A percentile compares a stretch with the other conserved stretches of the same genome.
phyloP scores from a whole-genome alignment of 1,140 invertebrate species.

The Lepidurus apus region DNA sequence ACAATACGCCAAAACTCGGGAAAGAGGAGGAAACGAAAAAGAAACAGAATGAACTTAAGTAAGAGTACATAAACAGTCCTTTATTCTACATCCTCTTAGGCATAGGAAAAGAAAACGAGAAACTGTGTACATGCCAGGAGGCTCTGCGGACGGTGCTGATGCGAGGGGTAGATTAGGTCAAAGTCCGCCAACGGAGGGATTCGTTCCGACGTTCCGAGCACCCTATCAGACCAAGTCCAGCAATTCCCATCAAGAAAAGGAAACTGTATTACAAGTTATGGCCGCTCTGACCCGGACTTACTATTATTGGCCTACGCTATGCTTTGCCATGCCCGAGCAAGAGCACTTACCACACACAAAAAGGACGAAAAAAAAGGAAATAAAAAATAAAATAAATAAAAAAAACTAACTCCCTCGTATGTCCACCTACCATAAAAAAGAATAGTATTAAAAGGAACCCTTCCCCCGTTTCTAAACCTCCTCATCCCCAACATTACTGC shows the following conservation, averaged over 20 bases:
- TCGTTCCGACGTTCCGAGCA: slow-evolving; percentile 8
- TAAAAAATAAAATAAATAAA: not conserved
- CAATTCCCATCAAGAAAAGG: slow-evolving; percentile 21
- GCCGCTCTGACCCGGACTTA: slow-evolving; percentile 6
- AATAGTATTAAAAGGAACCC: too few species aligned
- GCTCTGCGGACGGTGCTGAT: not conserved
- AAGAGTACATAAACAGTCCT: slow-evolving; percentile 4
- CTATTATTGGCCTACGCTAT: slow-evolving; percentile 13
- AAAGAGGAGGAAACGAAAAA: not conserved
- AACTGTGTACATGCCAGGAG: slow-evolving; percentile 1
- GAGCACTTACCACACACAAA: not conserved
- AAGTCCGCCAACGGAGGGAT: slow-evolving; percentile 9
- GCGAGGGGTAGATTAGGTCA: slow-evolving; percentile 19
- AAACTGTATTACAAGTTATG: slow-evolving; percentile 22
- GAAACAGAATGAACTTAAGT: not conserved
- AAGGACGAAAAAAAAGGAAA: not conserved
- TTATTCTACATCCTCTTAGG: not conserved
- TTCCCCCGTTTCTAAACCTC: too few species aligned
- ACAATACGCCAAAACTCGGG: not conserved
- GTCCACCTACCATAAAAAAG: too few species aligned
- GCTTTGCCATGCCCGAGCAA: not conserved
- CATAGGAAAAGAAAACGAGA: not conserved
- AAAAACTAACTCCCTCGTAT: not conserved
- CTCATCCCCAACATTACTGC: too few species aligned
- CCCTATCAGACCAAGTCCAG: slow-evolving; percentile 13